Evolutionary conservation across 2,113 vertebrate species (phyloP).

Genomic region (Etia nguti): DNA sequence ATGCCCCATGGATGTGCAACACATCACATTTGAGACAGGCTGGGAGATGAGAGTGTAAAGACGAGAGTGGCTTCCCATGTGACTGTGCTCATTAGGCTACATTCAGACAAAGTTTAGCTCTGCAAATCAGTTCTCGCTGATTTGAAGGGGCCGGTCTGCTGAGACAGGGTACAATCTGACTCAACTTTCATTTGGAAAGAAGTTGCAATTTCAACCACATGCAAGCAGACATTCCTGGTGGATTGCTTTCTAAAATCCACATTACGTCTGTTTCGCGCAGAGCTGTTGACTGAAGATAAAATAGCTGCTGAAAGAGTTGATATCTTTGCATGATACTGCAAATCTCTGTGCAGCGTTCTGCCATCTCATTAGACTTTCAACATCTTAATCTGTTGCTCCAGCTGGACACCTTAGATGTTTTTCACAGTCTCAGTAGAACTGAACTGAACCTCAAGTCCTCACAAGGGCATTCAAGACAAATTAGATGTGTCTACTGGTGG

Average conservation of each 20-base stretch:
- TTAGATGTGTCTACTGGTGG: background rate
- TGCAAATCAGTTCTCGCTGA: background rate
- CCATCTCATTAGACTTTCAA: background rate
- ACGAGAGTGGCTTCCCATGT: fast-evolving
- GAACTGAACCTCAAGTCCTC: background rate
- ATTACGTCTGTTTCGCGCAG: background rate
- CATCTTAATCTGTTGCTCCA: background rate
- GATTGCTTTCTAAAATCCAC: background rate
- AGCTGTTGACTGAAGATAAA: background rate
- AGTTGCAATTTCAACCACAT: background rate
- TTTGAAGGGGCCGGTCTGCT: background rate
- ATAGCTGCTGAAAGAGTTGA: background rate
- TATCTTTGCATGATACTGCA: background rate
- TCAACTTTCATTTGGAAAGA: background rate
- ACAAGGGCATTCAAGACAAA: background rate
- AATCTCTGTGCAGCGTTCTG: background rate
- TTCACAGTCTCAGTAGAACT: background rate
- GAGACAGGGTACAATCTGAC: background rate
- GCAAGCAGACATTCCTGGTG: background rate
- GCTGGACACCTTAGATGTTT: background rate
- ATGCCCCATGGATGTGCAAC: background rate
- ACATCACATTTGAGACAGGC: background rate
- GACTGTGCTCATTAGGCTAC: background rate
- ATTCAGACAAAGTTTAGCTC: background rate
- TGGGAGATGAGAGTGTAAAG: background rate